Evolutionary conservation across 1,140 invertebrate genomes (phyloP).

Genomic region (Cephus cinctus): DNA sequence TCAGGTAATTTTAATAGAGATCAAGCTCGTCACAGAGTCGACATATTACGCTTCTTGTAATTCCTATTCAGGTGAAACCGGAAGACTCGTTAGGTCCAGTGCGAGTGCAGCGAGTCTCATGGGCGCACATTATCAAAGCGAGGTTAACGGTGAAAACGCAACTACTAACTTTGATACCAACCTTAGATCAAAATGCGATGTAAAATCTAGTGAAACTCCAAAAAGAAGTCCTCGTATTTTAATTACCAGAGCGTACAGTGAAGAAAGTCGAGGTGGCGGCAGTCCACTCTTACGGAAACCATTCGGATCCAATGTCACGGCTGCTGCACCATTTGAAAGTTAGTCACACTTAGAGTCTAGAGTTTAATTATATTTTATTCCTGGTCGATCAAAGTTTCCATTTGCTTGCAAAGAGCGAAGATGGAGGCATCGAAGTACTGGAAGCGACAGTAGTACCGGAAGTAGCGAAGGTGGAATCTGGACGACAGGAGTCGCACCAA

Average conservation of each 20-base stretch:
- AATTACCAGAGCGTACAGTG: conserved; percentile 69
- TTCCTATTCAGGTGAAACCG: conserved; percentile 6
- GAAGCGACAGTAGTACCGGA: conserved; percentile 49
- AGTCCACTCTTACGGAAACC: conserved; percentile 39
- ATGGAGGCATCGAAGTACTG: conserved; percentile 46
- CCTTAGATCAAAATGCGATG: conserved; percentile 4
- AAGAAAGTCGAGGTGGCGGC: conserved; percentile 58
- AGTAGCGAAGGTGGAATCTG: conserved; percentile 47
- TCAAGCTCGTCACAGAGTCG: background rate
- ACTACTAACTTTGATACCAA: conserved; percentile 24
- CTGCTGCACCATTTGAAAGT: conserved; percentile 37
- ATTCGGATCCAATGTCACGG: conserved; percentile 18
- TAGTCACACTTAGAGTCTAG: conserved; percentile 14
- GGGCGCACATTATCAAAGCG: conserved; percentile 40
- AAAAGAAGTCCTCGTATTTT: conserved; percentile 66
- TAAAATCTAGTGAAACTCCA: conserved; percentile 35
- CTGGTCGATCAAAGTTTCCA: no score
- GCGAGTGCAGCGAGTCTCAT: conserved; percentile 44
- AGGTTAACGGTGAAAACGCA: conserved; percentile 27
- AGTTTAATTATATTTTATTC: conserved; percentile 19
- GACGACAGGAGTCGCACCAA: conserved; percentile 41
- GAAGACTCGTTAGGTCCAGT: conserved; percentile 41
- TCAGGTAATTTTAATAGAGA: conserved; percentile 36
- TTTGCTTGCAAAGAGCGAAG: conserved; percentile 34
- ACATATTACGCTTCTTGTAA: background rate